Evolutionary conservation across 92 coral and sea anemone genomes (phyloP).

Genomic region (Palythoa heliodiscus): DNA sequence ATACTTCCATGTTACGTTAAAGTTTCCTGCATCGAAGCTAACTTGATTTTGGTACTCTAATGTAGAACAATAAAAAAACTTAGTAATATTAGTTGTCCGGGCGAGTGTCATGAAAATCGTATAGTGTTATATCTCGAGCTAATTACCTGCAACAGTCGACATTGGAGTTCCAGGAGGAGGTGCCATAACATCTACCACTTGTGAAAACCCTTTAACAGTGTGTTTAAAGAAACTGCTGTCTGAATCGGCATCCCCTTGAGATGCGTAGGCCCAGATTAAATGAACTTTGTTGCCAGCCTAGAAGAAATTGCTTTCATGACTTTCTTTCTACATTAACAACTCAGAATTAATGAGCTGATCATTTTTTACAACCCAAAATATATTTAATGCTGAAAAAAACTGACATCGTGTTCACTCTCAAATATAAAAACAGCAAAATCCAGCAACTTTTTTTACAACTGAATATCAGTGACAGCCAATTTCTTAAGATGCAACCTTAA

Average conservation of each 20-base stretch:
- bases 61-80: neutral
- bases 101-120: neutral
- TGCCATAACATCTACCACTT: neutral
- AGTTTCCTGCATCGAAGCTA: constrained; percentile 2
- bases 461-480: no score
- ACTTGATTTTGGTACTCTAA: neutral
- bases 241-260: neutral
- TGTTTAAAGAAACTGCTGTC: neutral
- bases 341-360: neutral
- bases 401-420: no score
- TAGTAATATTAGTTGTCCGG: neutral
- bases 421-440: no score
- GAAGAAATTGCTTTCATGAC: neutral
- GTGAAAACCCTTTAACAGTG: neutral
- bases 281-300: constrained; percentile 32
- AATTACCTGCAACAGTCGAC: neutral
- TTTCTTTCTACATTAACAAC: neutral
- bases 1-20: constrained; percentile 38
- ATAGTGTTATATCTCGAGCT: neutral
- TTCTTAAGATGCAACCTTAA: no score
- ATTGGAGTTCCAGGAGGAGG: neutral
- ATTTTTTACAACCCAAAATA: neutral
- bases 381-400: neutral
- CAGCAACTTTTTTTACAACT: no score
- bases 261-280: neutral